These are phyloP conservation scores for Graptemys geographica DNA, from an alignment of 2,797 vertebrate genomes.

Conservation along the genomic window DNA sequence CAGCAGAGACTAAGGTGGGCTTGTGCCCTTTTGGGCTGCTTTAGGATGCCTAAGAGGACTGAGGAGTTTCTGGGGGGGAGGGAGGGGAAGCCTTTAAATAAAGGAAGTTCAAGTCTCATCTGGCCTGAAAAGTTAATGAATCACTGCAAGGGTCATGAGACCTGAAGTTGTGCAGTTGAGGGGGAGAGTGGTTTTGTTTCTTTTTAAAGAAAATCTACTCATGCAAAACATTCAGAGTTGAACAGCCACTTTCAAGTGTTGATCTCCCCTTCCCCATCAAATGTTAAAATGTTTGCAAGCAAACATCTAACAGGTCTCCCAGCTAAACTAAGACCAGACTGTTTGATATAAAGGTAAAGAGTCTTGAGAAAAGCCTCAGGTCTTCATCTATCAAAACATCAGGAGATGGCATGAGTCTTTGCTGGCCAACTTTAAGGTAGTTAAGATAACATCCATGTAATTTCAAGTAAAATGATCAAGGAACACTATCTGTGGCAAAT, in stretches of 20 bases:
- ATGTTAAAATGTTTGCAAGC: too few species aligned
- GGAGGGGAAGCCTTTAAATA: too few species aligned
- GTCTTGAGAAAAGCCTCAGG: background rate
- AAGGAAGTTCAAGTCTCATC: background rate
- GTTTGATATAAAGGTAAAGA: background rate
- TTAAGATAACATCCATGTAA: background rate
- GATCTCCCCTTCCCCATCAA: background rate
- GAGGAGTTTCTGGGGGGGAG: background rate
- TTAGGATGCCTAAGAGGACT: background rate
- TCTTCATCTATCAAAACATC: too few species aligned
- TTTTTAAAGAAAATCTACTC: background rate
- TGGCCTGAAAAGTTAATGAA: background rate
- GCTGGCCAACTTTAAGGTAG: background rate
- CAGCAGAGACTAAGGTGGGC: background rate
- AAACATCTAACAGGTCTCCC: too few species aligned
- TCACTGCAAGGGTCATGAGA: background rate
- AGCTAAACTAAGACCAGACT: background rate
- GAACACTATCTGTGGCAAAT: background rate
- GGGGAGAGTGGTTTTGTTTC: background rate
- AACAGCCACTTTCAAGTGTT: too few species aligned
- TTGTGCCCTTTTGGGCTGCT: background rate
- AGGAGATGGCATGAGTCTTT: background rate
- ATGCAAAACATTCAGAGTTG: too few species aligned
- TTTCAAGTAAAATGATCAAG: background rate
- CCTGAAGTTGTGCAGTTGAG: background rate